phyloP scores from a whole-genome alignment of 2,888 invertebrate genomes.

The Acronicta alni region DNA sequence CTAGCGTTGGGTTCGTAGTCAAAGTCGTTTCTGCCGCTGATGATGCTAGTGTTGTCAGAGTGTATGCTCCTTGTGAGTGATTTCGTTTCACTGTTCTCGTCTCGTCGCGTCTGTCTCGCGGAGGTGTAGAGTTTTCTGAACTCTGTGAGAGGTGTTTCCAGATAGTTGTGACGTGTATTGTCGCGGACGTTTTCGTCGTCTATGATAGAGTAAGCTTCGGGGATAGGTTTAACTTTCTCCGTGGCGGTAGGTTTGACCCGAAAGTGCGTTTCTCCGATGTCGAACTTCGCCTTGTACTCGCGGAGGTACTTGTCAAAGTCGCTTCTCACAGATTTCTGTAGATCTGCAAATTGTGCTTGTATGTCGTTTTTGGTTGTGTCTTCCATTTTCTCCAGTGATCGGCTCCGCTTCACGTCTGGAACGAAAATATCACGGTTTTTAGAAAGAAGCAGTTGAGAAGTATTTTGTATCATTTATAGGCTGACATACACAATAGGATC shows the following conservation, averaged over 20 bases:
- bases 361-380: slow-evolving; percentile 30
- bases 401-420: slow-evolving; percentile 58
- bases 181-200: slow-evolving; percentile 23
- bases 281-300: slow-evolving; percentile 66
- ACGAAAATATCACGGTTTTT: slow-evolving; percentile 14
- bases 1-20: slow-evolving; percentile 10
- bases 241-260: slow-evolving; percentile 59
- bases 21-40: slow-evolving; percentile 7
- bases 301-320: slow-evolving; percentile 73
- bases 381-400: slow-evolving; percentile 49
- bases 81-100: slow-evolving; percentile 2
- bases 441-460: too few relatives aligned
- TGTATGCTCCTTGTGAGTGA: neutral
- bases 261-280: slow-evolving; percentile 61
- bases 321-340: slow-evolving; percentile 47
- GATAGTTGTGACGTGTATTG: slow-evolving; percentile 59
- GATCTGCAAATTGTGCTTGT: slow-evolving; percentile 33
- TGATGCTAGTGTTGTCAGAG: slow-evolving; percentile 3
- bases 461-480: too few relatives aligned
- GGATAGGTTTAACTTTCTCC: slow-evolving; percentile 63
- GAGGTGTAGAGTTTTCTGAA: slow-evolving; percentile 78
- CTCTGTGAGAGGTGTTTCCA: slow-evolving; percentile 77
- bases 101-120: slow-evolving; percentile 12
- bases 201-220: slow-evolving; percentile 46
- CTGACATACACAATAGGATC: too few relatives aligned